phyloP scores from a whole-genome alignment of 2,113 vertebrate genomes.

The Mus spicilegus region DNA sequence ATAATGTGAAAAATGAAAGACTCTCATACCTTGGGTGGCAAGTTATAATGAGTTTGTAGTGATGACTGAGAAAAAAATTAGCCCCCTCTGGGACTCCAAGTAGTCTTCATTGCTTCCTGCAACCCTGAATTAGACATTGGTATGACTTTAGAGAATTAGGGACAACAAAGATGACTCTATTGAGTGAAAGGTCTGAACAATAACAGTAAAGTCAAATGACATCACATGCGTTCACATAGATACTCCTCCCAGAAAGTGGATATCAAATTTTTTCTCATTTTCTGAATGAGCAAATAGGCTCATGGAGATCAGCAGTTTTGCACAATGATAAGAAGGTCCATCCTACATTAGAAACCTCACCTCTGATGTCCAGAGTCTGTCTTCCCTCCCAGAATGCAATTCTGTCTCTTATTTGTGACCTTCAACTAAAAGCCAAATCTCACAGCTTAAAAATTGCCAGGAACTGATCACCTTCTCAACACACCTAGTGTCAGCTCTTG shows the following conservation, averaged over 20 bases:
- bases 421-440: background rate
- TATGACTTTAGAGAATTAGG: background rate
- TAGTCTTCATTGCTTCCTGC: background rate
- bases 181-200: background rate
- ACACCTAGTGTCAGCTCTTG: background rate
- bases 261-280: slow-evolving; percentile 5
- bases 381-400: background rate
- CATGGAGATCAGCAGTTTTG: background rate
- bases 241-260: background rate
- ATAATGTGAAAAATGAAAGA: slow-evolving; percentile 18
- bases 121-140: background rate
- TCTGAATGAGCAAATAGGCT: background rate
- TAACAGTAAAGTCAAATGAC: background rate
- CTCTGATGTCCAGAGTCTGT: background rate
- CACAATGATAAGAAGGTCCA: background rate
- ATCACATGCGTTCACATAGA: background rate
- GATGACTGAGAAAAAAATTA: background rate
- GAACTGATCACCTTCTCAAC: background rate
- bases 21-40: background rate
- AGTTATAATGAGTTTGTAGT: background rate
- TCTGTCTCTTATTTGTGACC: background rate
- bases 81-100: background rate
- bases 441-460: background rate
- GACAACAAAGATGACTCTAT: background rate
- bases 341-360: background rate